Base-by-base conservation (phyloP, 2,888 invertebrate genomes). In the Brachynemurus nebulosus region DNA sequence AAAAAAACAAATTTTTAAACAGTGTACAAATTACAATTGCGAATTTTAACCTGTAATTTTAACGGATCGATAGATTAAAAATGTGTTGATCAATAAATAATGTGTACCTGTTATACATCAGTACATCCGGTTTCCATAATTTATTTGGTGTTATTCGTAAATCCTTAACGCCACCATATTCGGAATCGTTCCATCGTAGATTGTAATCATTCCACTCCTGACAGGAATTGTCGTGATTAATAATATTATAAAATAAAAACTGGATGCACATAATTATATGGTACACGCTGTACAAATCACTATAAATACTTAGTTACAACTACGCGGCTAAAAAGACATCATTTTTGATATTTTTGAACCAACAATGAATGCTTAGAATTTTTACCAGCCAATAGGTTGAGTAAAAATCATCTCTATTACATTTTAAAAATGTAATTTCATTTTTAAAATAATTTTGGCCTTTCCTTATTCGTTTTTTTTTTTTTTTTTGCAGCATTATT, bases 41-140 rank as follows among this genome's bases (percentile, higher is more conserved):
- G n/a, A n/a, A n/a, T n/a, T n/a, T n/a, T n/a, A n/a, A n/a, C n/a
- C n/a, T n/a, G n/a, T n/a, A n/a, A n/a, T n/a, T n/a, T n/a, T n/a
- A n/a, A n/a, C n/a, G n/a, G n/a, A n/a, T n/a, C n/a, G n/a, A n/a
- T n/a, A n/a, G n/a, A n/a, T n/a, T n/a, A n/a, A n/a, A n/a, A n/a
- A n/a, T n/a, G n/a, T n/a, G n/a, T n/a, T n/a, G n/a, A n/a, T n/a
- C n/a, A n/a, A n/a, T n/a, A n/a, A n/a, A n/a, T n/a, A n/a, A n/a
- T n/a, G n/a, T 25, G 75, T 73, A 93, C 93, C 96, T 97, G 81
- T 98, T 98, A 71, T 97, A 98, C 88, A 98, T 91, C 53, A 98
- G 85, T 58, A 98, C 90, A 70, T 98, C 97, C 51, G 98, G 97
- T 65, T 89, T 92, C 98, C 98, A 98, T 51, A 98, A 76, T 64